phyloP scores from a whole-genome alignment of 2,888 invertebrate species.

The Acanthosepion esculentum region DNA sequence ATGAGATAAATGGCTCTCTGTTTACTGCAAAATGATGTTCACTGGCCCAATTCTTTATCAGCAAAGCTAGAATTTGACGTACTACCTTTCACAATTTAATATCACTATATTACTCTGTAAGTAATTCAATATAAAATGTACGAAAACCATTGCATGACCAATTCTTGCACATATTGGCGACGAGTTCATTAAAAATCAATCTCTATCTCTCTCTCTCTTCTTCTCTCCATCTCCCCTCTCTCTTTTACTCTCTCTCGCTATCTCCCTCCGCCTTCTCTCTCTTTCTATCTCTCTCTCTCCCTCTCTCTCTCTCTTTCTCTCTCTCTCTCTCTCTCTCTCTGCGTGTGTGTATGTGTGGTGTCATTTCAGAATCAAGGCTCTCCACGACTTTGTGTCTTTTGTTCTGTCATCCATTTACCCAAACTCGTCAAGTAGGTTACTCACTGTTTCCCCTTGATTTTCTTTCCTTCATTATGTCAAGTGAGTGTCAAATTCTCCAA shows the following conservation, averaged over 20 bases:
- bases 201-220: neutral
- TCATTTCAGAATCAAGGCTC: too few relatives aligned
- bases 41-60: neutral
- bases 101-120: neutral
- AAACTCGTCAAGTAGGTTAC: too few relatives aligned
- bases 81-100: neutral
- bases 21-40: neutral
- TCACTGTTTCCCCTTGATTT: too few relatives aligned
- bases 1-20: neutral
- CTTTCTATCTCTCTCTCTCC: neutral
- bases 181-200: too few relatives aligned
- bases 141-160: neutral
- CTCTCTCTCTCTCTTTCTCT: neutral
- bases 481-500: too few relatives aligned
- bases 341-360: too few relatives aligned
- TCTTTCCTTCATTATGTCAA: too few relatives aligned
- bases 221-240: neutral
- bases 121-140: neutral
- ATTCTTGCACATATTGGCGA: neutral
- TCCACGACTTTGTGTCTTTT: too few relatives aligned
- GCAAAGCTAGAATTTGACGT: neutral
- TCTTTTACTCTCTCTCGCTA: neutral
- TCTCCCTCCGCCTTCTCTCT: neutral
- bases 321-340: neutral
- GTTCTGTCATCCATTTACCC: too few relatives aligned